Conservation (phyloP, 2,113 vertebrate species). For the Corythoichthys intestinalis region DNA sequence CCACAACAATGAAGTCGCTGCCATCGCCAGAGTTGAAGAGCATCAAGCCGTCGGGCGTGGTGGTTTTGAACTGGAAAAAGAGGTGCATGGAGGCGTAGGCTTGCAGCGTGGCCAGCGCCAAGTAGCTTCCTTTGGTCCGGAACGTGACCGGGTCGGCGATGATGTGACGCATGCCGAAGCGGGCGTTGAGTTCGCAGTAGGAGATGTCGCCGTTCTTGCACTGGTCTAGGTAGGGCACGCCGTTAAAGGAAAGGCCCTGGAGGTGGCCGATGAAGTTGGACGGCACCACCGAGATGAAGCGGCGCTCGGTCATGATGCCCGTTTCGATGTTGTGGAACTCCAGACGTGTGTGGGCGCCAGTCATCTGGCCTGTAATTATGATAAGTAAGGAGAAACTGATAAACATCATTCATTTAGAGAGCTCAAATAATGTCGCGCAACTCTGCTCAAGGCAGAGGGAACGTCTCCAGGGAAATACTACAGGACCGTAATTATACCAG, state of each 20-base stretch:
- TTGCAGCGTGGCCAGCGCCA: conserved; percentile 86
- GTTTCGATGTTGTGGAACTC: conserved; percentile 96
- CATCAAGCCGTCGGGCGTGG: conserved; percentile 85
- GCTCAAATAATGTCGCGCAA: neutral
- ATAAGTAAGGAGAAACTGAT: neutral
- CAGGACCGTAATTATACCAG: neutral
- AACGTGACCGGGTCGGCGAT: conserved; percentile 92
- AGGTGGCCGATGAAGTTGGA: conserved; percentile 95
- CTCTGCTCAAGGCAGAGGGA: neutral
- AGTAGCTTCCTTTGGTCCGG: conserved; percentile 82
- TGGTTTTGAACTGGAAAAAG: conserved; percentile 96
- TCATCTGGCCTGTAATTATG: conserved; percentile 82
- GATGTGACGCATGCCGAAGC: conserved; percentile 87
- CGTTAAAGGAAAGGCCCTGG: conserved; percentile 85
- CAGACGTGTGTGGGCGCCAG: conserved; percentile 86
- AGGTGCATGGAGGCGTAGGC: conserved; percentile 93
- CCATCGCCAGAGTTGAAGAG: conserved; percentile 94
- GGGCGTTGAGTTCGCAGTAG: conserved; percentile 90
- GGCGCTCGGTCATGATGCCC: conserved; percentile 91
- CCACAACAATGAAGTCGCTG: conserved; percentile 91
- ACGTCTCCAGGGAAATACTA: neutral
- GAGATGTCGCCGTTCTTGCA: conserved; percentile 93
- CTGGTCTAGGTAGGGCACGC: conserved; percentile 89
- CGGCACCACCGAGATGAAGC: conserved; percentile 87
- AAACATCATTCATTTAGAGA: neutral